Base-by-base conservation (phyloP, 53 echinoderm and acorn worm genomes). In the Temnopleurus reevesii region DNA sequence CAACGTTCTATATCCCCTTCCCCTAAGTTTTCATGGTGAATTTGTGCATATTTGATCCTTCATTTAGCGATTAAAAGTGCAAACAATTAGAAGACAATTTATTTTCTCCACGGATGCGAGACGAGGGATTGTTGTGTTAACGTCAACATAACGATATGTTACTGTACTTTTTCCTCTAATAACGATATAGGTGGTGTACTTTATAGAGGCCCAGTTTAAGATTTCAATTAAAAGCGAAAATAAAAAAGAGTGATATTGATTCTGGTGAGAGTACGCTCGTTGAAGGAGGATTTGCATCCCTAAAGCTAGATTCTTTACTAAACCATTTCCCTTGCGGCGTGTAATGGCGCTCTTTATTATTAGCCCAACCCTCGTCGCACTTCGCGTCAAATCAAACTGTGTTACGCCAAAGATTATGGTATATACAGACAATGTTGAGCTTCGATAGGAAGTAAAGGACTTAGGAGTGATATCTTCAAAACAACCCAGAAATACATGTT, bases 221-320 rank as follows among this genome's bases (percentile, higher is more conserved):
- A 66, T 54, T 84, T 55, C 57, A 59, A 29, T 84, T 84, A 57
- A 84, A 59, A n/a, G 8, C 57, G 43, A 44, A 59, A 59, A 25
- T 41, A 10, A 82, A 59, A 59, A 59, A 27, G 53, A 59, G 59
- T 58, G 59, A 84, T 84, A 45, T 56, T 84, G 21, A 56, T 34
- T 41, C 4, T 18, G 35, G 41, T 12, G 21, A 21, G 71, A 38
- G 43, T 41, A 27, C 71, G 71, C 5, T 33, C 12, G 36, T 41
- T 71, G 41, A 8, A 21, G 71, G 71, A 71, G 24, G 56, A n/a
- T n/a, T n/a, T 63, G 8, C 33, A 9, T 71, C 71, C 71, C 38
- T 23, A 27, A 43, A 71, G 71, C 71, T 21, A 71, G 71, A 41
- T 19, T 71, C 41, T 71, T 71, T 41, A 71, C 71, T 71, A 38